phyloP scores from a whole-genome alignment of 2,113 vertebrate genomes.

The Cynopterus brachyotis region DNA sequence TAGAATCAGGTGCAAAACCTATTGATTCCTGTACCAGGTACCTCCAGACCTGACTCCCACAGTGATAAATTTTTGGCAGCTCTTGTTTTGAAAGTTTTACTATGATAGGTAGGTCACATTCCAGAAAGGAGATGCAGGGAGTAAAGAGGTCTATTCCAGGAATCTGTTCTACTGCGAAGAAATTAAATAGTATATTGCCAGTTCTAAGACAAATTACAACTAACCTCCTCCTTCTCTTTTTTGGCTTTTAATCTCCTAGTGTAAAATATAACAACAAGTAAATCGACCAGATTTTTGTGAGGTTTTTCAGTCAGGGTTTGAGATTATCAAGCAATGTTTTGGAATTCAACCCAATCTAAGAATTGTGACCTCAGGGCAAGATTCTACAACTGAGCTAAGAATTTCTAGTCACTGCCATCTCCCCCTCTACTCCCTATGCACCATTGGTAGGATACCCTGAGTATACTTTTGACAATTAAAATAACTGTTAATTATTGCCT shows the following conservation, averaged over 20 bases:
- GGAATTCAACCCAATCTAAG: background rate
- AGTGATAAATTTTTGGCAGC: slow-evolving; percentile 1
- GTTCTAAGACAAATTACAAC: background rate
- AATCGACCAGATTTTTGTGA: background rate
- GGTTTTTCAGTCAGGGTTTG: background rate
- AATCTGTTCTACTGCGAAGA: background rate
- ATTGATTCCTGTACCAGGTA: slow-evolving; percentile 39
- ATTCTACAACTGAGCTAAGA: background rate
- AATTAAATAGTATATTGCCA: background rate
- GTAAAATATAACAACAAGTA: background rate
- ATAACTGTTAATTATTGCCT: background rate
- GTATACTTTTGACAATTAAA: background rate
- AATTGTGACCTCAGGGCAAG: background rate
- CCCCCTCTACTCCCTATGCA: too few relatives aligned
- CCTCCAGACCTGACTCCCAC: background rate
- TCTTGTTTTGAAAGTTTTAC: slow-evolving; percentile 50
- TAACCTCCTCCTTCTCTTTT: background rate
- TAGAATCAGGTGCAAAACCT: background rate
- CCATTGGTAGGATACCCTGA: background rate
- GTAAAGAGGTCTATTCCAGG: background rate
- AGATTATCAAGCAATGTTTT: background rate
- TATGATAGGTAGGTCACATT: slow-evolving; percentile 4
- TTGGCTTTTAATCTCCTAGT: background rate
- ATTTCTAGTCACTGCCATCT: background rate
- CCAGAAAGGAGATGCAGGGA: background rate